Evolutionary conservation across 2,797 vertebrate genomes (phyloP).

Genomic region (Brotula barbata): DNA sequence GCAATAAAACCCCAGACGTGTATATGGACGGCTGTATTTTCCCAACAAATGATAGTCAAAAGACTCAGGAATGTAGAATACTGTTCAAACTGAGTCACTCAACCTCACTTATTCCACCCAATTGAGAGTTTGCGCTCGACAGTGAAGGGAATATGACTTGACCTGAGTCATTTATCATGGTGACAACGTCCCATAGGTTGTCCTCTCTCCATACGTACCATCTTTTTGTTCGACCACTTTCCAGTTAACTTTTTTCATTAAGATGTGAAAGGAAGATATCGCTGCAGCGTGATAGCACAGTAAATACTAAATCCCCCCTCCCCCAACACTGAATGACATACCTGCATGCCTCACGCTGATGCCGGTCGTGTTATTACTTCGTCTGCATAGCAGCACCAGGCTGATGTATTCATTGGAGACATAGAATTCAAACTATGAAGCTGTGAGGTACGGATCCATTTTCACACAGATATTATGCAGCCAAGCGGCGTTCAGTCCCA

Average conservation of each 20-base stretch:
- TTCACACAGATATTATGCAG: too few relatives aligned
- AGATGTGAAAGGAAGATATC: slow-evolving; percentile 28
- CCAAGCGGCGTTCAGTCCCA: too few relatives aligned
- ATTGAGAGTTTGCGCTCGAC: slow-evolving; percentile 25
- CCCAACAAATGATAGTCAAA: neutral
- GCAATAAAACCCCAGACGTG: slow-evolving; percentile 1
- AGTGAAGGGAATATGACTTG: slow-evolving; percentile 37
- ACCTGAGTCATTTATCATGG: slow-evolving; percentile 49
- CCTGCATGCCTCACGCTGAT: neutral
- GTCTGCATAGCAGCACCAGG: neutral
- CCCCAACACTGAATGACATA: neutral
- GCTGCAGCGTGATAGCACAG: neutral
- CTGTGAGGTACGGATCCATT: too few relatives aligned
- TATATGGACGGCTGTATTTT: too few relatives aligned
- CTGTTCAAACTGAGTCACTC: slow-evolving; percentile 2
- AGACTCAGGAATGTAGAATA: slow-evolving; percentile 18
- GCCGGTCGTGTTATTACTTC: neutral
- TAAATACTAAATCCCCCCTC: neutral
- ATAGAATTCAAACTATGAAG: neutral
- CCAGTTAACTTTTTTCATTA: slow-evolving; percentile 31
- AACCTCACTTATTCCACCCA: too few relatives aligned
- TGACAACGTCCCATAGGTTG: slow-evolving; percentile 50
- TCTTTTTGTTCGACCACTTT: slow-evolving; percentile 13
- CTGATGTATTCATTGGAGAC: neutral
- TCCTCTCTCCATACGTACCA: slow-evolving; percentile 7